A percentile compares a stretch with the other conserved stretches of the same genome.
Conservation (phyloP, 2,113 vertebrate genomes). For the Ornithorhynchus anatinus region DNA sequence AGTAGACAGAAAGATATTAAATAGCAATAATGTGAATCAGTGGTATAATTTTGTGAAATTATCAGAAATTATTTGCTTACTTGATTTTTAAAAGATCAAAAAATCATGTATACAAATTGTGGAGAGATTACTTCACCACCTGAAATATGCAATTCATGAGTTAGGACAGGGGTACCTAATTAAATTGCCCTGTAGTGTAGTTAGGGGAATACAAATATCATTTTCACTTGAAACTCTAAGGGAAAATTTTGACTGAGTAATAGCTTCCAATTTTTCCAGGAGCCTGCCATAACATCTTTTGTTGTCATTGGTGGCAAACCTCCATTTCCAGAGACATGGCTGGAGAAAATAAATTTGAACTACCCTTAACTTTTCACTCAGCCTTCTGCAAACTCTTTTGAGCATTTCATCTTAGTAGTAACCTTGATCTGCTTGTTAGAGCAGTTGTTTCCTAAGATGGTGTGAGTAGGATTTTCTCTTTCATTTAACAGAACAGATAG, state of each 20-base stretch:
- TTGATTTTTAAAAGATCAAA: neutral
- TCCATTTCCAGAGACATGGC: neutral
- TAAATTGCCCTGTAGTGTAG: neutral
- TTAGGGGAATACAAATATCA: neutral
- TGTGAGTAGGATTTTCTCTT: too few species aligned
- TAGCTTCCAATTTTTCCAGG: neutral
- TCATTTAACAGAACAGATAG: too few species aligned
- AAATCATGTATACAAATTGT: neutral
- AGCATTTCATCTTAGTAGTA: too few species aligned
- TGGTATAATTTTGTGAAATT: neutral
- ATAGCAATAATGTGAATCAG: too few species aligned
- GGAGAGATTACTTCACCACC: neutral
- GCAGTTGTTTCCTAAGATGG: too few species aligned
- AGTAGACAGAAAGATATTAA: neutral
- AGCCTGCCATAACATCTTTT: neutral
- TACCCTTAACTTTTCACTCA: too few species aligned
- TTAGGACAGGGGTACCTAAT: neutral
- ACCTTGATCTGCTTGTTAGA: too few species aligned
- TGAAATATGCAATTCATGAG: neutral
- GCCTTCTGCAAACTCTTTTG: too few species aligned
- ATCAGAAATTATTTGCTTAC: neutral
- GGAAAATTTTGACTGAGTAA: neutral
- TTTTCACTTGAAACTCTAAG: neutral
- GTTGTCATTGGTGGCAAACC: neutral
- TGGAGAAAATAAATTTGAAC: too few species aligned